Evolutionary conservation across 1,140 invertebrate species (phyloP), one percentile per base, ranked within the genome.

Genomic region (Gonatopus flavifemur): DNA sequence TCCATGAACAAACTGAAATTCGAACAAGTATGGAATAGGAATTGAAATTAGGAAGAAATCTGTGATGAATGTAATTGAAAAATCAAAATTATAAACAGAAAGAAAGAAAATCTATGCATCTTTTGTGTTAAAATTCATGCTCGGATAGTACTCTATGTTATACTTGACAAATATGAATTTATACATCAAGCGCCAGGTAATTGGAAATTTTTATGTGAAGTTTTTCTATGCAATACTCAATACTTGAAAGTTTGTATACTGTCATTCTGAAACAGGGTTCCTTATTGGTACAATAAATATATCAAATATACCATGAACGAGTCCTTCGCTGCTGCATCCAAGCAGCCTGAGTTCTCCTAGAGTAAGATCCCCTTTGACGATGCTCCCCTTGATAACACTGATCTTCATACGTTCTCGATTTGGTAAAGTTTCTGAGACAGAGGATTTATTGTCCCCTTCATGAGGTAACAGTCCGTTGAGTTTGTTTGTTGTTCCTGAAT

Each of bases 271-370:
- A 28, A 6, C 28, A 9, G 19, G 35, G 46, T 62, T 63, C 56
- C 55, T 64, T 59, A 18, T 59, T 56, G 48, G 57, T 46, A n/a
- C n/a, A 47, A 62, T 51, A 62, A n/a, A 55, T 49, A 19, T 13
- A 52, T 8, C 10, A 15, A 20, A 54, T 57, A 30, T 66, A 76
- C 75, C 75, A 60, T 64, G 69, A 25, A 77, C 72, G 32, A 77
- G 63, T 39, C 75, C 75, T 40, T 72, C 62, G 21, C 55, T 70
- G 36, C 72, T 76, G 36, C 59, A 66, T 24, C 72, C 68, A 1
- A 77, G 49, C 16, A 62, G 40, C 42, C 57, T 69, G 1, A 77
- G 55, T 43, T 74, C 73, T 15, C 64, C 69, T 47, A 65, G 61
- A 0, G 69, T 74, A 8, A 77, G 41, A 24, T 71, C 53, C n/a